A percentile compares a stretch with the other conserved stretches of the same genome.
These are phyloP conservation scores for Trypoxylus dichotomus DNA, from an alignment of 1,140 invertebrate genomes.

Conservation along the genomic window DNA sequence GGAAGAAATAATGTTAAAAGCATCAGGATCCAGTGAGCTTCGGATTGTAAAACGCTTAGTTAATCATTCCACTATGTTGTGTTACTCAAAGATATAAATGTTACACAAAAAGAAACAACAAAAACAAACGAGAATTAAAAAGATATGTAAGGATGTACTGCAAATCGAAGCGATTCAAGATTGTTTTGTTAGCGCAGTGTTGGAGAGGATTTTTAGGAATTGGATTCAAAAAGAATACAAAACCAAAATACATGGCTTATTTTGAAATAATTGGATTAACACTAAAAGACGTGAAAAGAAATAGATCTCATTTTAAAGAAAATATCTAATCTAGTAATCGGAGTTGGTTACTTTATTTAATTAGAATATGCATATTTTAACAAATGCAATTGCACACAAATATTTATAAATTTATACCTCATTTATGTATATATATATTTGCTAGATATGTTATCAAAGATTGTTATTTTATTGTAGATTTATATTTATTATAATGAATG, in stretches of 20 bases:
- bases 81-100: background rate
- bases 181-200: background rate
- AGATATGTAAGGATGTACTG: background rate
- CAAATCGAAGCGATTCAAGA: background rate
- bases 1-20: background rate
- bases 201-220: constrained; percentile 7
- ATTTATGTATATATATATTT: constrained; percentile 9
- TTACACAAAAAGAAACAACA: background rate
- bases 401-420: background rate
- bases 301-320: background rate
- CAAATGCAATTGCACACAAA: background rate
- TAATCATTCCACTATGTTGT: constrained; percentile 3
- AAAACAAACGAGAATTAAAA: constrained; percentile 14
- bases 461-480: background rate
- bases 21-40: background rate
- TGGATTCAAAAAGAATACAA: background rate
- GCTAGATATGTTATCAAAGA: background rate
- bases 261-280: background rate
- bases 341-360: background rate
- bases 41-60: background rate
- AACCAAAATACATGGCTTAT: background rate
- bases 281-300: background rate
- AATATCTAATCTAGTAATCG: background rate
- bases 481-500: too few relatives aligned
- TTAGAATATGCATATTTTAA: background rate